Evolutionary conservation across 1,140 invertebrate genomes (phyloP), one percentile per base, ranked within the genome.

Genomic region (Brachionus rubens): DNA sequence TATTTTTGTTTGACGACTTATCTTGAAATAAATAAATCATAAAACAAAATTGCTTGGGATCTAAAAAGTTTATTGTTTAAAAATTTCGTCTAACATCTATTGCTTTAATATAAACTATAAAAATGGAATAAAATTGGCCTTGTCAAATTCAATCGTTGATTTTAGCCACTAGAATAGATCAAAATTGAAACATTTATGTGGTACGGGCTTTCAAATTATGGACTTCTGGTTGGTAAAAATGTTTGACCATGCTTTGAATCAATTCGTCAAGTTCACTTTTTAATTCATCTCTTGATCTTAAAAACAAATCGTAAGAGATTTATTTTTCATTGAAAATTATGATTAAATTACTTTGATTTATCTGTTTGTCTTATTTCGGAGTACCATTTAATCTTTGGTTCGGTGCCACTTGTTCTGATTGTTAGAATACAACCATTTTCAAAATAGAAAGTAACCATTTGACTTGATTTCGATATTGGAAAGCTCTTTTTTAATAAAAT

Each of bases 341-440:
- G 12, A 12, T 36, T 36, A 33, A 1, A 33, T 59, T 89, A 79
- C 90, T 90, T 48, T 95, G 87, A 86, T 99, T 96, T 0, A 92
- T 91, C 84, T 98, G 98, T 84, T 96, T 84, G 76, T 84, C 83
- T 67, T 83, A 83, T 77, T 86, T 98, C 95, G 0, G 91, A 91
- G 83, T 98, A 98, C 84, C 94, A 98, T 86, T 98, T 98, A 75
- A 98, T 88, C 86, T 99, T 99, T 16, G 96, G 96, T 84, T 99
- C 97, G 0, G 97, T 99, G 19, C 97, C 97, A 86, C 94, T 97
- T 0, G 95, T 96, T 78, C 97, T 88, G 7, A 99, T 84, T 0
- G 94, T 98, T 0, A 91, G 87, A 7, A 91, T 89, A 77, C 92
- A 88, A 2, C 92, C 94, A 85, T 93, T 94, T 54, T 88, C 86